Conservation (phyloP, 2,113 vertebrate genomes). For the Amphilophus citrinellus region DNA sequence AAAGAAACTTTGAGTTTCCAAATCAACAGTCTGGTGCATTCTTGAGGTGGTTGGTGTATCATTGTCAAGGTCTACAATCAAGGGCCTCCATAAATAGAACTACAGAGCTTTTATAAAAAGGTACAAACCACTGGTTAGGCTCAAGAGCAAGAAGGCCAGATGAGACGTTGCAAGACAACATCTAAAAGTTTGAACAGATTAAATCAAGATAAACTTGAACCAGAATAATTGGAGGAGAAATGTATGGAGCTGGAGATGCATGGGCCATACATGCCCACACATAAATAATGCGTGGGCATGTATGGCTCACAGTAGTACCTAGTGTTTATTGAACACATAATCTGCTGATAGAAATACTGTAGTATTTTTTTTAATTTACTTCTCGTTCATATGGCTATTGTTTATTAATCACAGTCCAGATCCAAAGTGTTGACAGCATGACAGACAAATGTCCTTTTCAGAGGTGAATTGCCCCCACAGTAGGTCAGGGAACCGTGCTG, state of each 20-base stretch:
- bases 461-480: slow-evolving; percentile 55
- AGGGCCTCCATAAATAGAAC: no score
- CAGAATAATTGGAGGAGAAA: neutral
- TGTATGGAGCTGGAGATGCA: no score
- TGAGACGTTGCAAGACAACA: neutral
- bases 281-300: neutral
- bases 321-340: neutral
- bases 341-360: neutral
- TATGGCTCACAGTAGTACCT: neutral
- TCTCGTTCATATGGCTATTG: neutral
- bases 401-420: neutral
- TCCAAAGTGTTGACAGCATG: slow-evolving; percentile 22
- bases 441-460: slow-evolving; percentile 51
- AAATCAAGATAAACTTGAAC: neutral
- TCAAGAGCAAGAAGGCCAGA: neutral
- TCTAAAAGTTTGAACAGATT: neutral
- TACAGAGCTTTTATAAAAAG: neutral
- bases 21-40: no score
- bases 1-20: no score
- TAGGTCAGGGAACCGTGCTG: slow-evolving; percentile 57
- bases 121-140: neutral
- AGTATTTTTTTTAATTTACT: neutral
- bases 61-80: no score
- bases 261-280: neutral
- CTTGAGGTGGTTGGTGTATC: neutral